Evolutionary conservation across 92 coral and sea anemone species (phyloP), one percentile per base, ranked within the genome.

Genomic region (Chrysogorgia sp.): DNA sequence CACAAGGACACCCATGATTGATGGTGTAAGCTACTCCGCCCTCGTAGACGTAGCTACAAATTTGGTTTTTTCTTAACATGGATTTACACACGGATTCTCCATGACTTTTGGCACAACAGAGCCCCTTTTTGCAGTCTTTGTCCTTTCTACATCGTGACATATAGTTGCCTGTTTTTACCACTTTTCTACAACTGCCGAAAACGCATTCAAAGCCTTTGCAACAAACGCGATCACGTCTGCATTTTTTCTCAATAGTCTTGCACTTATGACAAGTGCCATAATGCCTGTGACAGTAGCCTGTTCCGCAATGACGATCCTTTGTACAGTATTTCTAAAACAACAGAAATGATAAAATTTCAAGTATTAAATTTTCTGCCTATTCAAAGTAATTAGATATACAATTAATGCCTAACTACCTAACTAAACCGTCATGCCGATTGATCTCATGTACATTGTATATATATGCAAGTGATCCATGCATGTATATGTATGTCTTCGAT

Each of bases 11-110:
- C 30, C 83, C 86, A 75, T 91, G 96, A 83, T 94, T 91, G 8
- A 94, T 47, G n/a, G n/a, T n/a, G 75, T 91, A 94, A 1, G 89
- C 98, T 14, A 94, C 75, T 10, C 98, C 98, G 26, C 98, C 98
- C 47, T 90, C 93, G 43, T 88, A 81, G 26, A 91, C 98, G 40
- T n/a, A n/a, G n/a, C 84, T 67, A 50, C 98, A 94, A 60, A 88
- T 74, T 25, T 89, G 97, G 61, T 90, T 78, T 65, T 91, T 90
- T 67, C 80, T 81, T 48, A 94, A 74, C 92, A 89, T 83, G 63
- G 80, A 65, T 80, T 88, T 94, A 80, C 98, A 94, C 28, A 94
- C 81, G 69, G 86, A 87, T 50, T 94, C 97, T 10, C 98, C 98
- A 64, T 94, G 98, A 56, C 89, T 88, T 61, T 87, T 90, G 25